These are phyloP conservation scores for Cygnus buccinator DNA, from an alignment of 2,113 vertebrate genomes.

Conservation along the genomic window DNA sequence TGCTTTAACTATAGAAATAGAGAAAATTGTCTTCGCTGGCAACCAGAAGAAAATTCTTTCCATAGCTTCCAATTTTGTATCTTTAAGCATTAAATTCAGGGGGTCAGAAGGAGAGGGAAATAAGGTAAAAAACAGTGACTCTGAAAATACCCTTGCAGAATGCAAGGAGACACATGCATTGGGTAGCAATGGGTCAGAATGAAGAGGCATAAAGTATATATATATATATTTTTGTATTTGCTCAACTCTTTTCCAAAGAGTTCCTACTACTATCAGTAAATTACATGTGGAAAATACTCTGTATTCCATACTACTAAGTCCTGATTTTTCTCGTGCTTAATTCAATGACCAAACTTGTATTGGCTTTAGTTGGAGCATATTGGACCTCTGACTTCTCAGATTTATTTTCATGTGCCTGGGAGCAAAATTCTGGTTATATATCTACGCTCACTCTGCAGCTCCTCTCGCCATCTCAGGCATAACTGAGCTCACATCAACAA, in stretches of 20 bases:
- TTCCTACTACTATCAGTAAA: background rate
- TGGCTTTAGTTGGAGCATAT: background rate
- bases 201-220: background rate
- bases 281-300: background rate
- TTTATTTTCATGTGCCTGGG: constrained; percentile 28
- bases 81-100: background rate
- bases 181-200: background rate
- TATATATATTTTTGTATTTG: background rate
- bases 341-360: background rate
- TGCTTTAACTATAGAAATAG: background rate
- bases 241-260: background rate
- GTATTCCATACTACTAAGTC: background rate
- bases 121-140: background rate
- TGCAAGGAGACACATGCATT: background rate
- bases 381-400: constrained; percentile 22
- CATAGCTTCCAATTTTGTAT: background rate
- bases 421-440: background rate
- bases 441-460: background rate
- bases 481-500: background rate
- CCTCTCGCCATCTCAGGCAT: background rate
- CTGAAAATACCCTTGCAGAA: background rate
- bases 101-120: background rate
- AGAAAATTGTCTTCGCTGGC: background rate
- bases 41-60: background rate
- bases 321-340: background rate